These are phyloP conservation scores for Cynocephalus volans DNA, from an alignment of 2,113 vertebrate genomes.

Conservation along the genomic window DNA sequence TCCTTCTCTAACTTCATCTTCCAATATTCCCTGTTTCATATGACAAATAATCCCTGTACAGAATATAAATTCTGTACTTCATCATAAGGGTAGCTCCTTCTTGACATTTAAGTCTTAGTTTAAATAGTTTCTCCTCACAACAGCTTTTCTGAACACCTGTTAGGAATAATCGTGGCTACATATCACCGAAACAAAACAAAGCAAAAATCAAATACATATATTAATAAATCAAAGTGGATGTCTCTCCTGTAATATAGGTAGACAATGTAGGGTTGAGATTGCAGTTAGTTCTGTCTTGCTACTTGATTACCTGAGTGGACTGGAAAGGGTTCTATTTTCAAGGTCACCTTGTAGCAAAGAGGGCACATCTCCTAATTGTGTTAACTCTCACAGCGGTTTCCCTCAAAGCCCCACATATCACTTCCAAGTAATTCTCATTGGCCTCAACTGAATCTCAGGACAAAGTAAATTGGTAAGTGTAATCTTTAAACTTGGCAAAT, in stretches of 20 bases:
- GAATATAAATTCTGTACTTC: not conserved
- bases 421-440: not conserved
- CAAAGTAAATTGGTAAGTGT: not conserved
- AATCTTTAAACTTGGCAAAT: not conserved
- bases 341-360: not conserved
- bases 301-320: no score
- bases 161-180: not conserved
- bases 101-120: no score
- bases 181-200: not conserved
- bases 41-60: not conserved
- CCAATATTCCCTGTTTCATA: not conserved
- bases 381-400: not conserved
- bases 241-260: not conserved
- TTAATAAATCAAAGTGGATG: not conserved
- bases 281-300: not conserved
- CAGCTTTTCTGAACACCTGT: not conserved
- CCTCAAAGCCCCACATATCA: not conserved
- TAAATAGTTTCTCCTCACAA: no score
- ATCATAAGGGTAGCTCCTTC: not conserved
- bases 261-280: not conserved
- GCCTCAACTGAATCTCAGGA: not conserved
- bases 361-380: not conserved
- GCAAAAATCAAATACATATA: not conserved
- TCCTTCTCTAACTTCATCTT: not conserved
- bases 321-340: not conserved